Conservation (phyloP, 1,140 invertebrate species). For the Bombus pyrosoma region DNA sequence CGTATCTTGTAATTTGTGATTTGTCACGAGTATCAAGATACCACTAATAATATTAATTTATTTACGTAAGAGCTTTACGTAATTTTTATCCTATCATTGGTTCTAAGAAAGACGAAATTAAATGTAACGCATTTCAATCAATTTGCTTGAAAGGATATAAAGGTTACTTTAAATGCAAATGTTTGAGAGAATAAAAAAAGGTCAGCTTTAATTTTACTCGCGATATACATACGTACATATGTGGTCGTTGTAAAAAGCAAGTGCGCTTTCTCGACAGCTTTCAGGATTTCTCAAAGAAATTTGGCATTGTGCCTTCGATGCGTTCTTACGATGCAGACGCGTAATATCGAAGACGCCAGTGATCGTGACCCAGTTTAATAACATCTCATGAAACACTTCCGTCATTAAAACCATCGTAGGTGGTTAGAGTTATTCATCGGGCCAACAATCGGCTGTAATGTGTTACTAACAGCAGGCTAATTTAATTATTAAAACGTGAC, state of each 20-base stretch:
- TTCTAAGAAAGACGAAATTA: too few relatives aligned
- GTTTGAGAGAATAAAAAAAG: not conserved
- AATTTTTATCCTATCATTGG: too few relatives aligned
- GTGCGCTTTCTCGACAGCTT: not conserved
- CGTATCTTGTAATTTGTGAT: too few relatives aligned
- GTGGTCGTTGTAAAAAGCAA: not conserved
- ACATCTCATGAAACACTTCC: slow-evolving; percentile 35
- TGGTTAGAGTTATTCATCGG: slow-evolving; percentile 41
- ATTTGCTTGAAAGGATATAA: too few relatives aligned
- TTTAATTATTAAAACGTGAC: slow-evolving; percentile 60
- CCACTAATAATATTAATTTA: too few relatives aligned
- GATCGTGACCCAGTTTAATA: slow-evolving; percentile 59
- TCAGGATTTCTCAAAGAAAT: slow-evolving; percentile 33
- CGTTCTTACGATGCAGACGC: slow-evolving; percentile 27
- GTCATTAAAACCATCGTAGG: slow-evolving; percentile 48
- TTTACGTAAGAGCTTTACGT: too few relatives aligned
- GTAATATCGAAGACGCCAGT: slow-evolving; percentile 37
- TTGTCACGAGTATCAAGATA: too few relatives aligned
- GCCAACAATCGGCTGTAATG: slow-evolving; percentile 24
- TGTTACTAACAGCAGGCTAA: slow-evolving; percentile 13
- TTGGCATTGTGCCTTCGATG: slow-evolving; percentile 49
- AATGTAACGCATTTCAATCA: too few relatives aligned
- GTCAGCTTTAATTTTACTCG: not conserved
- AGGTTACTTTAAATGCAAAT: too few relatives aligned
- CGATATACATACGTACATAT: not conserved